Percentiles rank a stretch among this genome's conserved stretches.
phyloP scores from a whole-genome alignment of 2,888 invertebrate species.

The Synanthedon tipuliformis region DNA sequence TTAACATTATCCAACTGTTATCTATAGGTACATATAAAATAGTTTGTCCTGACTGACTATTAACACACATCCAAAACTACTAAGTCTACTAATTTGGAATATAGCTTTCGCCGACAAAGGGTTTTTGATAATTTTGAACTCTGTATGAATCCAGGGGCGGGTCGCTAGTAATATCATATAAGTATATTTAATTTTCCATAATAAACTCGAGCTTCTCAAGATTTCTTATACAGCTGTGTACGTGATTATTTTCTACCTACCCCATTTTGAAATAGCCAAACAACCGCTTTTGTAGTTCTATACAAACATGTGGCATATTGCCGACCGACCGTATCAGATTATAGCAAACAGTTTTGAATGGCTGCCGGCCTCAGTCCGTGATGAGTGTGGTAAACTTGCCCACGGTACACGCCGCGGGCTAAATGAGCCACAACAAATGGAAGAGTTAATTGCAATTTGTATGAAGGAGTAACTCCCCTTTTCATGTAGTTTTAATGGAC shows the following conservation, averaged over 20 bases:
- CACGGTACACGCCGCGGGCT: conserved; percentile 15
- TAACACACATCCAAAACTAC: too few relatives aligned
- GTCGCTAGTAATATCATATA: too few relatives aligned
- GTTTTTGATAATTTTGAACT: too few relatives aligned
- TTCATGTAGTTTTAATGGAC: not conserved
- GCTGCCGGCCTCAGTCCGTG: conserved; percentile 17
- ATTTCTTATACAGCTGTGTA: too few relatives aligned
- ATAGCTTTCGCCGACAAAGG: too few relatives aligned
- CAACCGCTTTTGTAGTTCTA: conserved; percentile 3
- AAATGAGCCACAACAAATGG: conserved; percentile 25
- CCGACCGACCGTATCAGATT: conserved; percentile 46
- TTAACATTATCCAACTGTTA: too few relatives aligned
- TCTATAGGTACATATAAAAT: too few relatives aligned
- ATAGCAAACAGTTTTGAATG: conserved; percentile 47
- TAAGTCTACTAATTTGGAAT: too few relatives aligned
- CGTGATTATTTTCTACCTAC: not conserved
- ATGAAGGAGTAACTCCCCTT: conserved; percentile 17
- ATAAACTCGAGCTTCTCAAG: too few relatives aligned
- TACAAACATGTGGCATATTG: conserved; percentile 56
- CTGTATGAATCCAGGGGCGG: too few relatives aligned
- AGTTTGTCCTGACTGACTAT: too few relatives aligned
- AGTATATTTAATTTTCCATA: too few relatives aligned
- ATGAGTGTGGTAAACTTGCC: conserved; percentile 9
- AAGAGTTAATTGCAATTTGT: conserved; percentile 48
- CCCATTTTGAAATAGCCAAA: not conserved